Evolutionary conservation across 23 tunicate species (phyloP).

Genomic region (Trididemnum clinides): DNA sequence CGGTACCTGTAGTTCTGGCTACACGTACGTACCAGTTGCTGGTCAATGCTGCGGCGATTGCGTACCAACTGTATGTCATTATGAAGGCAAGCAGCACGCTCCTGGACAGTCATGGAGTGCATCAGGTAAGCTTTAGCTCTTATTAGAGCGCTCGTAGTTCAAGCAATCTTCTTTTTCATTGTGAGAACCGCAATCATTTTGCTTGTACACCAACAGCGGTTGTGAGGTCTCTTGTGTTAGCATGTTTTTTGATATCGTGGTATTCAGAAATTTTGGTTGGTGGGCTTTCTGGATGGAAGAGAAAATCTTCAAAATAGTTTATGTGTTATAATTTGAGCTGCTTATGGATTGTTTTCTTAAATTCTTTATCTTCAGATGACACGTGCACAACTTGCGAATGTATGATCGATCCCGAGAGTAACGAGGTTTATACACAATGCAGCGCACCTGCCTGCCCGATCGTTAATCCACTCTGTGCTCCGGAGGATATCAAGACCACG

Average conservation of each 20-base stretch:
- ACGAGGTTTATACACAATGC: conserved; percentile 95
- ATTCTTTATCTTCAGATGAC: conserved; percentile 73
- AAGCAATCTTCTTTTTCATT: too few species aligned
- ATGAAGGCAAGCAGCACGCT: conserved; percentile 75
- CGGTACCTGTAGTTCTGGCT: conserved; percentile 89
- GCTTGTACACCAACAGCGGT: not conserved
- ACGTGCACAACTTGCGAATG: conserved; percentile 85
- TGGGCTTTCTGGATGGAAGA: too few species aligned
- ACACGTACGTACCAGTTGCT: conserved; percentile 95
- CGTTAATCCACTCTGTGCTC: conserved; percentile 73
- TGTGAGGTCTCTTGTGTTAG: too few species aligned
- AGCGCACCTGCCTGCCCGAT: conserved; percentile 83
- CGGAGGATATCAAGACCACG: conserved; percentile 61
- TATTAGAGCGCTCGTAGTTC: too few species aligned
- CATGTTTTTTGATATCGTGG: too few species aligned
- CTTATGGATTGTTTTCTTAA: too few species aligned
- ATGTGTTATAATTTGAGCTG: too few species aligned
- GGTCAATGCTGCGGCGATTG: conserved; percentile 99
- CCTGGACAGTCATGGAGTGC: conserved; percentile 87
- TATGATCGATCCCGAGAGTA: conserved; percentile 87
- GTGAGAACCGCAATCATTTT: too few species aligned
- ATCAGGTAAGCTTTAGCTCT: conserved; percentile 40
- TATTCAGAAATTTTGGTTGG: too few species aligned
- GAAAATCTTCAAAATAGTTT: too few species aligned
- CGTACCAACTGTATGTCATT: conserved; percentile 90